These are phyloP conservation scores for Gavialis gangeticus DNA, from an alignment of 2,113 vertebrate species.

Conservation along the genomic window DNA sequence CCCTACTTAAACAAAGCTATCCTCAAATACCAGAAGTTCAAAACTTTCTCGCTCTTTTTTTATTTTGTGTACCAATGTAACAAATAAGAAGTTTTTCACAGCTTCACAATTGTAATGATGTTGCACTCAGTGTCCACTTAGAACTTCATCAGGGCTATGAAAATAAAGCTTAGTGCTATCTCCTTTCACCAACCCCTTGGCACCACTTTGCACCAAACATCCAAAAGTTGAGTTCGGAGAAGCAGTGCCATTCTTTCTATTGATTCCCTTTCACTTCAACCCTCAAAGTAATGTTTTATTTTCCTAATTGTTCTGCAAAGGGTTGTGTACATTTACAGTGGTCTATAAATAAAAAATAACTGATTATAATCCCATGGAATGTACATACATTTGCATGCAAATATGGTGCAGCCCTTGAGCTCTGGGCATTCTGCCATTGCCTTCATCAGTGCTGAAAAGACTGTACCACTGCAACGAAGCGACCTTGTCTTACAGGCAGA, in stretches of 20 bases:
- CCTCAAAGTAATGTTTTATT: not conserved
- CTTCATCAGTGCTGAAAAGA: not conserved
- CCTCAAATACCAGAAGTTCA: not conserved
- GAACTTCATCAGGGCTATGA: not conserved
- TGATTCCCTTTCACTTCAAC: not conserved
- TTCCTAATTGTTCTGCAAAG: slow-evolving; percentile 3
- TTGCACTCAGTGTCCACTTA: not conserved
- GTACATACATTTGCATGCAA: slow-evolving; percentile 48
- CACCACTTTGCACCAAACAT: not conserved
- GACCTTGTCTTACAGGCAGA: not conserved
- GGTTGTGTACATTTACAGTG: not conserved
- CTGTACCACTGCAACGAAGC: not conserved
- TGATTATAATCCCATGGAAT: slow-evolving; percentile 6
- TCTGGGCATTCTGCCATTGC: slow-evolving; percentile 50
- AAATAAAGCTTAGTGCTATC: not conserved
- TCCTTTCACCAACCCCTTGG: not conserved
- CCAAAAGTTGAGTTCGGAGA: not conserved
- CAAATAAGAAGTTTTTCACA: slow-evolving; percentile 20
- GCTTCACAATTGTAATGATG: not conserved
- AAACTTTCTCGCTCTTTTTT: not conserved
- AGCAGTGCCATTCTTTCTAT: rapidly evolving
- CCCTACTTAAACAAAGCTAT: not conserved
- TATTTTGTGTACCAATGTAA: not conserved
- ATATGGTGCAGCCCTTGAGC: slow-evolving; percentile 21
- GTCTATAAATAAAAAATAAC: not conserved